phyloP scores from a whole-genome alignment of 2,888 invertebrate species.

The Eristalinus aeneus region DNA sequence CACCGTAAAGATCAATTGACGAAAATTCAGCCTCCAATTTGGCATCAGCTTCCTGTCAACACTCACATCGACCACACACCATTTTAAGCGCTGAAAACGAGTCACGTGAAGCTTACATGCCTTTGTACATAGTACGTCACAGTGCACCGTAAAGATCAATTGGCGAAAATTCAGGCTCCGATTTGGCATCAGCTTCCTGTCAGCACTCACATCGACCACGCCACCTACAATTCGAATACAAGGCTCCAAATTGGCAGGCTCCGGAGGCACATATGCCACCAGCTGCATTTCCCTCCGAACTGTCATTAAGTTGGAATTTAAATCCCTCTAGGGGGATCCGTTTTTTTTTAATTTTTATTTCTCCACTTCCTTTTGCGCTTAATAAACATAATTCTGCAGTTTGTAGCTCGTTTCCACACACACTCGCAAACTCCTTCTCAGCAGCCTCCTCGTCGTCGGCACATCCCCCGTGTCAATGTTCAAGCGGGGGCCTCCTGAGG shows the following conservation, averaged over 20 bases:
- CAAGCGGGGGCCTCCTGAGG: not conserved
- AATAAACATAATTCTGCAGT: conserved; percentile 60
- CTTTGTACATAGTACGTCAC: too few relatives aligned
- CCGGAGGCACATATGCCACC: not conserved
- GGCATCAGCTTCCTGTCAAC: too few relatives aligned
- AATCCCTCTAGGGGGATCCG: not conserved
- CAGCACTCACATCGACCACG: not conserved
- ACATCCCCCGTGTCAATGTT: not conserved
- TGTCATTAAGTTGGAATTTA: not conserved
- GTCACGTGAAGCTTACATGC: too few relatives aligned
- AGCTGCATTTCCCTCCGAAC: not conserved
- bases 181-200: too few relatives aligned
- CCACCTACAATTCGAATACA: not conserved
- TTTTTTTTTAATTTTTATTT: conserved; percentile 15
- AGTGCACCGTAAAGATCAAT: too few relatives aligned
- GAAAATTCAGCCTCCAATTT: too few relatives aligned
- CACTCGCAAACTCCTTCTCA: not conserved
- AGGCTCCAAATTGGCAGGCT: not conserved
- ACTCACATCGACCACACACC: too few relatives aligned
- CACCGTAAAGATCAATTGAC: too few relatives aligned
- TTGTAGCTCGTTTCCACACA: conserved; percentile 28
- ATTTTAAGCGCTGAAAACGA: too few relatives aligned
- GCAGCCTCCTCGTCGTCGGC: not conserved
- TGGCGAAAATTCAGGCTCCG: too few relatives aligned
- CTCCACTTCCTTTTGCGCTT: conserved; percentile 63